These are phyloP conservation scores for Eurois occulta DNA, from an alignment of 2,888 invertebrate genomes.

Conservation along the genomic window DNA sequence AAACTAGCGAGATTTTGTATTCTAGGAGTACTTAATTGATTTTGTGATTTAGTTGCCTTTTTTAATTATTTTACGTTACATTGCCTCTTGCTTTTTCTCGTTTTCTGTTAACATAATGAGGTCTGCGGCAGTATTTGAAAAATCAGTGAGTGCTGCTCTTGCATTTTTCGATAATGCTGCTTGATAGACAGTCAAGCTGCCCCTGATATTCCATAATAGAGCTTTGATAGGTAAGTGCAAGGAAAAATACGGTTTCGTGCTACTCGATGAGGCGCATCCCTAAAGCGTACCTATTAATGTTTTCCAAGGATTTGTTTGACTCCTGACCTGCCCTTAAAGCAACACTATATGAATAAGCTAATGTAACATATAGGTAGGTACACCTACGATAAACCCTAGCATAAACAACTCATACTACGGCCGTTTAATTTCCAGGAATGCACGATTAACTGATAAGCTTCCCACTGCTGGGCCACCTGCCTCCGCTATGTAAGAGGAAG, in stretches of 20 bases:
- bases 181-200: no score
- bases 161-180: no score
- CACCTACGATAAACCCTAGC: neutral
- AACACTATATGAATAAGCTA: neutral
- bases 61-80: neutral
- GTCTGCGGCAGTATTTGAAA: no score
- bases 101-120: no score
- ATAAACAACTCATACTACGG: neutral
- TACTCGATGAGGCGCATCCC: no score
- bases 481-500: neutral
- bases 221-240: no score
- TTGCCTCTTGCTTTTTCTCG: no score
- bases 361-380: neutral
- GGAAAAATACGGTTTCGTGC: no score
- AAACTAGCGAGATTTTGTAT: neutral
- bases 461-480: neutral
- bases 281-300: neutral
- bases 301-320: no score
- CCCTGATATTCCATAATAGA: no score
- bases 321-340: neutral
- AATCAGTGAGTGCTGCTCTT: no score
- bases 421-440: conserved; percentile 37
- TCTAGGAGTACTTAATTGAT: neutral
- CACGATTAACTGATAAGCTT: neutral
- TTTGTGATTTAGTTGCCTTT: neutral